Evolutionary conservation across 2,888 invertebrate species (phyloP).

Genomic region (Caenorhabditis sp.): DNA sequence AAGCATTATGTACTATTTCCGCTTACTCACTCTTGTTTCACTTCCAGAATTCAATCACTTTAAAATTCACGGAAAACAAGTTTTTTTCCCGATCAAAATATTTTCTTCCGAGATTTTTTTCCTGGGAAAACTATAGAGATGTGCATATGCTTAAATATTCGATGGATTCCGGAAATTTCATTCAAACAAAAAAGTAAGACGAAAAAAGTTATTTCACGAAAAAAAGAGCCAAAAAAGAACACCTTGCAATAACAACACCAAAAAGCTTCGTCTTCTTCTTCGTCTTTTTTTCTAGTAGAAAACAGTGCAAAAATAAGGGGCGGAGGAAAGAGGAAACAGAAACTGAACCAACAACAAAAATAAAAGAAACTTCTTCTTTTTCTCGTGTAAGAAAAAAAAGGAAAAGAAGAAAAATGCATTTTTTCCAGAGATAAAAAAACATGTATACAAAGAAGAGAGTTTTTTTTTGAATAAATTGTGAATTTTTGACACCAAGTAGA

Average conservation of each 20-base stretch:
- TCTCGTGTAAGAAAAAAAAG: not conserved
- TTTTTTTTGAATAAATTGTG: too few relatives aligned
- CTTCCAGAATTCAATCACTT: too few relatives aligned
- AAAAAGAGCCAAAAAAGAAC: not conserved
- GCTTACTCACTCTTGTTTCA: too few relatives aligned
- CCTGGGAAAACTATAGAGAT: too few relatives aligned
- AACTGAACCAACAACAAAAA: not conserved
- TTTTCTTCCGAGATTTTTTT: too few relatives aligned
- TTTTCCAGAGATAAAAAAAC: not conserved
- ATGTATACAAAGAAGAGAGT: too few relatives aligned
- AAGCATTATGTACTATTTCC: too few relatives aligned
- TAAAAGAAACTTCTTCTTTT: not conserved
- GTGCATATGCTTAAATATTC: too few relatives aligned
- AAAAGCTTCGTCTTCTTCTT: not conserved
- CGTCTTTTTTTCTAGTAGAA: too few relatives aligned
- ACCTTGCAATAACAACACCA: constrained; percentile 1
- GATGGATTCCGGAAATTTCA: not conserved
- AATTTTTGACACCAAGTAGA: too few relatives aligned
- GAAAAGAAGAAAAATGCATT: not conserved
- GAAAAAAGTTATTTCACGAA: not conserved
- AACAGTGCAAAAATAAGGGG: not conserved
- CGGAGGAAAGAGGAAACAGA: not conserved
- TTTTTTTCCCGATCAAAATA: not conserved
- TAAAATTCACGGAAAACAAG: too few relatives aligned
- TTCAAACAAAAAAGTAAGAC: not conserved